Evolutionary conservation across 2,797 vertebrate genomes (phyloP).

Genomic region (Cyprinodon diabolis): DNA sequence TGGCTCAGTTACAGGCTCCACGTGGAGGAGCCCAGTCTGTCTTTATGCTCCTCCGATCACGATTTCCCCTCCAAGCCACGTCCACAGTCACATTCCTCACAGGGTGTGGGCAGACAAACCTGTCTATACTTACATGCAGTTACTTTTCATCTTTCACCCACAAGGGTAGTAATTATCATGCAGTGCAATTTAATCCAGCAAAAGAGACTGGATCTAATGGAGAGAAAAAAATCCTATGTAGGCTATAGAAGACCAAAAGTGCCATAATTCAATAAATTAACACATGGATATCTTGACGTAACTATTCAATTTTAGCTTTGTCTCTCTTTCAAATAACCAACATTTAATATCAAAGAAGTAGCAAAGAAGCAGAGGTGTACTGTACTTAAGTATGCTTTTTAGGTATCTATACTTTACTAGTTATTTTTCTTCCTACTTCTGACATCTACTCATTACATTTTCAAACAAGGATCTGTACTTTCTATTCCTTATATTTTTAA

Average conservation of each 20-base stretch:
- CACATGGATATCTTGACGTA: background rate
- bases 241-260: background rate
- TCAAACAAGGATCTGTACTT: too few species aligned
- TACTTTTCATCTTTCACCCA: background rate
- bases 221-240: background rate
- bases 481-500: too few species aligned
- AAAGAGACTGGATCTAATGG: background rate
- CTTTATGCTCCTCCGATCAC: constrained; percentile 29
- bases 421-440: too few species aligned
- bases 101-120: background rate
- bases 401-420: too few species aligned
- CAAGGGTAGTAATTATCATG: background rate
- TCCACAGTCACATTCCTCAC: constrained; percentile 28
- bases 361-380: too few species aligned
- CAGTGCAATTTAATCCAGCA: background rate
- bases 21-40: constrained; percentile 64
- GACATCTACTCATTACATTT: too few species aligned
- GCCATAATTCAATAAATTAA: background rate
- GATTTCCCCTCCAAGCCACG: constrained; percentile 56
- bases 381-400: too few species aligned
- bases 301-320: background rate
- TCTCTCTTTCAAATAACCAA: background rate
- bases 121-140: background rate
- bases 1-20: constrained; percentile 71
- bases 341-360: too few species aligned